These are phyloP conservation scores for Galerucella nymphaeae DNA, from an alignment of 2,888 invertebrate genomes.

Conservation along the genomic window DNA sequence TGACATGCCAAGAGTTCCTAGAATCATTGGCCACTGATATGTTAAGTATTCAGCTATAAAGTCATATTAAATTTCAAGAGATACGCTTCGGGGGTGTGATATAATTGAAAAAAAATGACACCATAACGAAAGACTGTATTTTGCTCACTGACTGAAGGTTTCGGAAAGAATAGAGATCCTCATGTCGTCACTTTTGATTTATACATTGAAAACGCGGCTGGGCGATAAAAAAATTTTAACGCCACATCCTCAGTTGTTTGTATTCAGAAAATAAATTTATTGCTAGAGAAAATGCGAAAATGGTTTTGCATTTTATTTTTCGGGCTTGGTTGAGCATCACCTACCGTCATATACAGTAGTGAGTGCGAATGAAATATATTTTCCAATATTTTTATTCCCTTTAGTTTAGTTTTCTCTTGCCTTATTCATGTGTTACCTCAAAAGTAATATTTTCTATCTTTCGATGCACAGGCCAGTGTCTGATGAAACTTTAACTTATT, in stretches of 20 bases:
- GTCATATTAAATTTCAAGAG: no score
- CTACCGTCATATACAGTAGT: constrained; percentile 48
- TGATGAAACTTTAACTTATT: neutral
- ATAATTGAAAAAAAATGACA: no score
- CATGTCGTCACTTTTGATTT: constrained; percentile 51
- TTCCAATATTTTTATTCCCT: constrained; percentile 42
- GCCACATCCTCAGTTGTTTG: constrained; percentile 53
- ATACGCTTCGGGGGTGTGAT: no score
- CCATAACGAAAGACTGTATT: neutral
- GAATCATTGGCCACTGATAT: no score
- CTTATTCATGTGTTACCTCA: constrained; percentile 35
- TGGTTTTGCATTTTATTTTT: constrained; percentile 51
- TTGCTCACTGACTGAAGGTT: constrained; percentile 32
- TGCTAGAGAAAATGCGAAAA: constrained; percentile 49
- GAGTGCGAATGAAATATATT: constrained; percentile 48
- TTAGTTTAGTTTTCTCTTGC: constrained; percentile 35
- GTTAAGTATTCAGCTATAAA: no score
- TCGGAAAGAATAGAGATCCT: constrained; percentile 43
- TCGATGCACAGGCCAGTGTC: constrained; percentile 2
- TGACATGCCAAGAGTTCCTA: no score
- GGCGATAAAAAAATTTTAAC: constrained; percentile 54
- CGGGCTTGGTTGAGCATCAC: constrained; percentile 44
- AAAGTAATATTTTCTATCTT: constrained; percentile 26
- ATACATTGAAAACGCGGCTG: constrained; percentile 44
- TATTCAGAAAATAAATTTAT: constrained; percentile 55